phyloP scores from a whole-genome alignment of 1,140 invertebrate species.

The Eufriesea mexicana region DNA sequence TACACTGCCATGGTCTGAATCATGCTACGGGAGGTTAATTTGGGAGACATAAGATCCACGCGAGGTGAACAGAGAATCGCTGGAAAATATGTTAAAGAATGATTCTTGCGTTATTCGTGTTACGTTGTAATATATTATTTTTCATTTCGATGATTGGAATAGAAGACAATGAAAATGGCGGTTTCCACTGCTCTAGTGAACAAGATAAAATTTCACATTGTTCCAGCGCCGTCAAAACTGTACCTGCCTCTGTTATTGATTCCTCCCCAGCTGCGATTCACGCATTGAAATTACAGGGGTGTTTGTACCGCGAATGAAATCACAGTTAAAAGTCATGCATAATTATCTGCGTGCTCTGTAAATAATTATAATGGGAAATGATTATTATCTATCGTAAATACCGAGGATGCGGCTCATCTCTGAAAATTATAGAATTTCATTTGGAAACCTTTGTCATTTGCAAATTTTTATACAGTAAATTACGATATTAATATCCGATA shows the following conservation, averaged over 20 bases:
- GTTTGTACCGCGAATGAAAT: background rate
- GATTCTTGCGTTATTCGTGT: too few relatives aligned
- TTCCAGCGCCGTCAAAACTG: background rate
- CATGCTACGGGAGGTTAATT: too few relatives aligned
- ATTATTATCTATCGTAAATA: slow-evolving; percentile 4
- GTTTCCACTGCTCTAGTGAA: background rate
- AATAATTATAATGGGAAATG: background rate
- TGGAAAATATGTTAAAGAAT: too few relatives aligned
- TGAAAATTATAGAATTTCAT: background rate
- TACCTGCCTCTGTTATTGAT: background rate
- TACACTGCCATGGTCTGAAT: too few relatives aligned
- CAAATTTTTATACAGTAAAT: background rate
- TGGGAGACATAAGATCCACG: too few relatives aligned
- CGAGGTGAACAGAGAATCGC: too few relatives aligned
- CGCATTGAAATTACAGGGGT: background rate
- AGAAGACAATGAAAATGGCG: background rate
- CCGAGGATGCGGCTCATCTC: too few relatives aligned
- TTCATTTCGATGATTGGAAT: background rate
- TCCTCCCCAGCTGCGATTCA: background rate
- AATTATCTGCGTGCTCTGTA: background rate
- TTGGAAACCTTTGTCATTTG: background rate
- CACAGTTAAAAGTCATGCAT: slow-evolving; percentile 9
- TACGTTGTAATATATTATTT: background rate
- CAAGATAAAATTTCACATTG: background rate
- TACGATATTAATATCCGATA: background rate